phyloP scores from a whole-genome alignment of 2,113 vertebrate species.

The Cyrtonyx montezumae region DNA sequence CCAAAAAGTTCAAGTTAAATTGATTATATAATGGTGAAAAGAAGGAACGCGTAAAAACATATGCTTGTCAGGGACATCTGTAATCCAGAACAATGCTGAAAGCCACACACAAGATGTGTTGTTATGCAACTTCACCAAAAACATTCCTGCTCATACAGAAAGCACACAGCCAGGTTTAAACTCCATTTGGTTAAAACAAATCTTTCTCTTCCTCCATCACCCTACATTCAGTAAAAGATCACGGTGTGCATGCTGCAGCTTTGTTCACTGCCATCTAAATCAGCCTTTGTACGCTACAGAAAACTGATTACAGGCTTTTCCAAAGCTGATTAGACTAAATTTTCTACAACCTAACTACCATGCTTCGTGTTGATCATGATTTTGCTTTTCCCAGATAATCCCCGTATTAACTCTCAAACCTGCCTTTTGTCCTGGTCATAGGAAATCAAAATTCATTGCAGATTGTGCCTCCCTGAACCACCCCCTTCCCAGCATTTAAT shows the following conservation, averaged over 20 bases:
- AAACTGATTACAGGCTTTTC: background rate
- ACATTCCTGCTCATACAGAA: background rate
- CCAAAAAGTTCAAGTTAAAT: background rate
- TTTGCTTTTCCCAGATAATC: background rate
- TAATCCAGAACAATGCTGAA: background rate
- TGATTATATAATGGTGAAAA: background rate
- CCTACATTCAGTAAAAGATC: background rate
- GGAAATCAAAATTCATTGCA: background rate
- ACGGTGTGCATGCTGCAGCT: background rate
- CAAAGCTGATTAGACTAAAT: background rate
- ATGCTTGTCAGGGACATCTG: fast-evolving
- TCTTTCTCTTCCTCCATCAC: background rate
- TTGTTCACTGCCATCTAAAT: background rate
- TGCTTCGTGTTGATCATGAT: fast-evolving
- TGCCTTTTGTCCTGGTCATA: background rate
- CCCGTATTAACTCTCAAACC: background rate
- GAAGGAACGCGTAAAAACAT: background rate
- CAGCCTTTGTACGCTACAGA: background rate
- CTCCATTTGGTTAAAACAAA: background rate
- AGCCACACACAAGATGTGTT: background rate
- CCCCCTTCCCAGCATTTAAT: background rate
- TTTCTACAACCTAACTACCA: background rate
- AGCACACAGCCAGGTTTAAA: background rate
- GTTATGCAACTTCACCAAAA: background rate
- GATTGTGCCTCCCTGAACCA: background rate